These are phyloP conservation scores for Apotomis turbidana DNA, from an alignment of 2,888 invertebrate genomes.

Conservation along the genomic window DNA sequence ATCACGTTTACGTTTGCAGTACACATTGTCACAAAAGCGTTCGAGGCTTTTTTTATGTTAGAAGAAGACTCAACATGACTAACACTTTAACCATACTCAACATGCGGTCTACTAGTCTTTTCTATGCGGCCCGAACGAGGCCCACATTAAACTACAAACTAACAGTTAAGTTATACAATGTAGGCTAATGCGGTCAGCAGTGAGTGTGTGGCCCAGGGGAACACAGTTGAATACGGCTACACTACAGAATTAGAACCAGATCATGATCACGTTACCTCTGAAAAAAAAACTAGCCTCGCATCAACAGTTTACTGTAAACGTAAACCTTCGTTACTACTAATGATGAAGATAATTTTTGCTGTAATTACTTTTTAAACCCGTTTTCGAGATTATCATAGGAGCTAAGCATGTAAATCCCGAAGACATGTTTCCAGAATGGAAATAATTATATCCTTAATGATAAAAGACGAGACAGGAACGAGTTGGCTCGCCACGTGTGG, in stretches of 20 bases:
- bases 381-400: constrained; percentile 17
- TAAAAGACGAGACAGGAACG: constrained; percentile 68
- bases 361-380: constrained; percentile 26
- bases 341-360: constrained; percentile 19
- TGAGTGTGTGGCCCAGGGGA: no score
- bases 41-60: no score
- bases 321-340: constrained; percentile 4
- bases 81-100: no score
- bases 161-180: no score
- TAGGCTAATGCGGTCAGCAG: no score
- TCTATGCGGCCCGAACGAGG: no score
- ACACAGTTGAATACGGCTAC: no score
- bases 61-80: no score
- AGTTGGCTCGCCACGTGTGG: constrained; percentile 64
- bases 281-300: not conserved
- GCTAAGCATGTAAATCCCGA: constrained; percentile 33
- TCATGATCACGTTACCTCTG: not conserved
- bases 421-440: constrained; percentile 34
- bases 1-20: no score
- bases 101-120: no score
- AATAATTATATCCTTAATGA: constrained; percentile 58
- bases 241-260: not conserved
- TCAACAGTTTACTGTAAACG: not conserved
- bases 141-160: no score
- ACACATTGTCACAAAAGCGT: no score